Percentiles rank a stretch among this genome's conserved stretches.
Conservation (phyloP, 2,888 invertebrate species). For the Lysandra bellargus region DNA sequence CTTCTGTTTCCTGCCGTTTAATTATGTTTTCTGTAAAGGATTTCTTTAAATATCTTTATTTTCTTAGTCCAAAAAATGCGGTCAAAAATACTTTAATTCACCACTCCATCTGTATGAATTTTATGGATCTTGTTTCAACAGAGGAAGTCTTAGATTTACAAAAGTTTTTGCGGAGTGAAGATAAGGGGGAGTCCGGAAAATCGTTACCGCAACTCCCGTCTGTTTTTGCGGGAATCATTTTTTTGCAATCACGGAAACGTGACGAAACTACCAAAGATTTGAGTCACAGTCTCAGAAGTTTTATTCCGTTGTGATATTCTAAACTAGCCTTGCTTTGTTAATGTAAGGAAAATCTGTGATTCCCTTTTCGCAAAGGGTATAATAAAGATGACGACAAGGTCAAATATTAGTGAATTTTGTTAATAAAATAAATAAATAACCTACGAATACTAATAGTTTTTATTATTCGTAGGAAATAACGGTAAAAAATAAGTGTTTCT, state of each 20-base stretch:
- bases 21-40: background rate
- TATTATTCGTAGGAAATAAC: too few relatives aligned
- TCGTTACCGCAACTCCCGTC: slow-evolving; percentile 8
- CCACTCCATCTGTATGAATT: background rate
- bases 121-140: background rate
- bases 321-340: background rate
- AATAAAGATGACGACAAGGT: too few relatives aligned
- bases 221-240: background rate
- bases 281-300: background rate
- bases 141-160: slow-evolving; percentile 1
- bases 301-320: background rate
- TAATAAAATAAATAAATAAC: too few relatives aligned
- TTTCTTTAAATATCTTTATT: too few relatives aligned
- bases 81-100: too few relatives aligned
- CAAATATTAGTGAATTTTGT: too few relatives aligned
- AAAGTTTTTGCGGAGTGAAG: background rate
- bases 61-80: background rate
- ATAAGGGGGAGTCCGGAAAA: background rate
- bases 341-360: background rate
- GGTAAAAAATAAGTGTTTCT: too few relatives aligned
- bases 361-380: background rate
- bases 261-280: background rate
- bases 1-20: background rate
- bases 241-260: slow-evolving; percentile 14
- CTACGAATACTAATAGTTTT: too few relatives aligned